These are phyloP conservation scores for Caenorhabditis uteleia DNA, from an alignment of 2,888 invertebrate species.

Conservation along the genomic window DNA sequence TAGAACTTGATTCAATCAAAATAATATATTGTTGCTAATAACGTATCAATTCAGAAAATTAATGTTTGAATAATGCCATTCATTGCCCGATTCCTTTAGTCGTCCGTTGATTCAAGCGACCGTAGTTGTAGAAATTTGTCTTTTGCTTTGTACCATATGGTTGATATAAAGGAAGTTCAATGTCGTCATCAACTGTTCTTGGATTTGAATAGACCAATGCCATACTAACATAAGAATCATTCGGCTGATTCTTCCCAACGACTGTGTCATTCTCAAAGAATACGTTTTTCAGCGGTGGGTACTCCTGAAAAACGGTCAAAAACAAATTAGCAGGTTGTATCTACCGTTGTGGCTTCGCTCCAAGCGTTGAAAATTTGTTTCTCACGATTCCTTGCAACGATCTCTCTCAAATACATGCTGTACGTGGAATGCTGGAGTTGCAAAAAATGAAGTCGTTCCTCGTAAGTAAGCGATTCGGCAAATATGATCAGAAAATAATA, in stretches of 20 bases:
- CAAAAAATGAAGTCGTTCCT: slow-evolving; percentile 30
- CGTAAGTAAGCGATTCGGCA: slow-evolving; percentile 12
- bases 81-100: too few relatives aligned
- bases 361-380: slow-evolving; percentile 23
- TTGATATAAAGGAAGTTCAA: slow-evolving; percentile 43
- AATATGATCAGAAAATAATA: neutral
- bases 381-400: slow-evolving; percentile 17
- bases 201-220: slow-evolving; percentile 23
- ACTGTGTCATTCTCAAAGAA: slow-evolving; percentile 38
- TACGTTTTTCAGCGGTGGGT: slow-evolving; percentile 26
- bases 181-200: slow-evolving; percentile 44
- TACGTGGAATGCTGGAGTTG: slow-evolving; percentile 30
- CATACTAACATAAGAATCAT: slow-evolving; percentile 24
- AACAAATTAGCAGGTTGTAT: neutral
- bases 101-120: slow-evolving; percentile 29
- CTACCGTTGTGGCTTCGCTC: slow-evolving; percentile 28
- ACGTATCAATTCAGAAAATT: neutral
- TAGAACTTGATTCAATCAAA: too few relatives aligned
- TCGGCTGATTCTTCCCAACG: slow-evolving; percentile 20
- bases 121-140: slow-evolving; percentile 31
- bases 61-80: slow-evolving; percentile 9
- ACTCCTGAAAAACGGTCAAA: slow-evolving; percentile 16
- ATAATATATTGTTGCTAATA: neutral
- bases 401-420: slow-evolving; percentile 23
- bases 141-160: slow-evolving; percentile 30